Evolutionary conservation across 2,797 vertebrate species (phyloP), one percentile per base, ranked within the genome.

Genomic region (Myripristis jacobus): DNA sequence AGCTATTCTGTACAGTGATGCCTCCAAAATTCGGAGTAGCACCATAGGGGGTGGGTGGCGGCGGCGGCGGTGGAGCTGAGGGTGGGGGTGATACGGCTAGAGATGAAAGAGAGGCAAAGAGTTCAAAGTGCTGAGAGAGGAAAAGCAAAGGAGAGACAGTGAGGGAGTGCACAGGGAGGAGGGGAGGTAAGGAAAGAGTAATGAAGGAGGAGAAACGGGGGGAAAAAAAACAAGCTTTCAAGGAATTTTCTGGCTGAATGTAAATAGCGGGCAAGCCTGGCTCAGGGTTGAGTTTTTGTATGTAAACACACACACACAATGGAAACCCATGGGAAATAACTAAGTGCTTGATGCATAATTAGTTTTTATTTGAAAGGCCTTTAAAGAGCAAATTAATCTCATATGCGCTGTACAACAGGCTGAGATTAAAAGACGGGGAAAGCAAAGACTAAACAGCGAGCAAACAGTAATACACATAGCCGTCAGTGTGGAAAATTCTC

Each of bases 71-170:
- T 0, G 22, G 59, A 75, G 75, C 29, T 13, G 36, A 67, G 81
- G 79, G 62, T 38, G 69, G 68, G 73, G 57, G n/a, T 50, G 75
- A 67, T 75, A 80, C 22, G 73, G 77, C 63, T 51, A 24, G 68
- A 88, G 89, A 89, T 92, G 87, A 91, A 91, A 90, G 85, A 73
- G 55, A 86, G 73, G 84, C 75, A 70, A 77, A 60, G 57, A 80
- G 85, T 86, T 89, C 82, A 82, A 89, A 88, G 86, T 83, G 73
- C 46, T 61, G 72, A 62, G 19, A 52, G 70, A 80, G n/a, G n/a
- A 65, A 73, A 76, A 54, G 66, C 34, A 21, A 68, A 62, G 70
- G 66, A 70, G 57, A 83, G 60, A 76, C 38, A 36, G n/a, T 2
- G 72, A 80, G 57, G 59, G 62, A 70, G 70, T 53, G 67, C 29